A percentile compares a stretch with the other conserved stretches of the same genome.
Evolutionary conservation across 2,113 vertebrate genomes (phyloP).

Genomic region (Dolichallabes microphthalmus): DNA sequence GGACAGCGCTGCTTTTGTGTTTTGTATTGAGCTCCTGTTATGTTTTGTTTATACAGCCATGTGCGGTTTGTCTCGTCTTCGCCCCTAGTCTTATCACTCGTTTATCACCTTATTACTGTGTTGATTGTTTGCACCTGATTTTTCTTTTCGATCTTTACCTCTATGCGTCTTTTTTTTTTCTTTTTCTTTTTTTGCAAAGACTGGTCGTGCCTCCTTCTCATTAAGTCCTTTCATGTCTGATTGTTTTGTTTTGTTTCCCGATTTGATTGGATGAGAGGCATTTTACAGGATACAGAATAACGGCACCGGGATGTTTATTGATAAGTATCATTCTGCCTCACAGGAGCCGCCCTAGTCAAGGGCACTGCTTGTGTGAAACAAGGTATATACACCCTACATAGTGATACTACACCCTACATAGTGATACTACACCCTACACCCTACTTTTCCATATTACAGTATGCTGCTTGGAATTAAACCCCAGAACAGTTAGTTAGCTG

Average conservation of each 20-base stretch:
- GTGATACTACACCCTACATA: too few relatives aligned
- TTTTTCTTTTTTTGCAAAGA: not conserved
- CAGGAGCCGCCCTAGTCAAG: too few relatives aligned
- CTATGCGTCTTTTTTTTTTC: too few relatives aligned
- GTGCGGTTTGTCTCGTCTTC: not conserved
- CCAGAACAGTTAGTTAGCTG: too few relatives aligned
- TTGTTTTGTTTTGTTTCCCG: not conserved
- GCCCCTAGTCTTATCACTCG: not conserved
- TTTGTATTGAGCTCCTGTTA: not conserved
- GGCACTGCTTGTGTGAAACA: too few relatives aligned
- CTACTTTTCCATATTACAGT: too few relatives aligned
- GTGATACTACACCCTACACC: too few relatives aligned
- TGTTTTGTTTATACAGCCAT: not conserved
- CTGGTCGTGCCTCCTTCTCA: not conserved
- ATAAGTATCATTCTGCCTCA: too few relatives aligned
- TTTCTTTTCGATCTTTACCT: not conserved
- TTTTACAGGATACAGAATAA: too few relatives aligned
- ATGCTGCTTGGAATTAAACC: too few relatives aligned
- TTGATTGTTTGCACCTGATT: not conserved
- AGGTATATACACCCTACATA: too few relatives aligned
- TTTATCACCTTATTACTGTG: not conserved
- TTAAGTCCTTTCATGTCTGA: not conserved
- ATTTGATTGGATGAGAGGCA: not conserved
- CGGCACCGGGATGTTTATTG: too few relatives aligned
- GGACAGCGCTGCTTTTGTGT: not conserved